A percentile compares a stretch with the other conserved stretches of the same genome.
These are phyloP conservation scores for Nylanderia fulva DNA, from an alignment of 1,140 invertebrate species.

Conservation along the genomic window DNA sequence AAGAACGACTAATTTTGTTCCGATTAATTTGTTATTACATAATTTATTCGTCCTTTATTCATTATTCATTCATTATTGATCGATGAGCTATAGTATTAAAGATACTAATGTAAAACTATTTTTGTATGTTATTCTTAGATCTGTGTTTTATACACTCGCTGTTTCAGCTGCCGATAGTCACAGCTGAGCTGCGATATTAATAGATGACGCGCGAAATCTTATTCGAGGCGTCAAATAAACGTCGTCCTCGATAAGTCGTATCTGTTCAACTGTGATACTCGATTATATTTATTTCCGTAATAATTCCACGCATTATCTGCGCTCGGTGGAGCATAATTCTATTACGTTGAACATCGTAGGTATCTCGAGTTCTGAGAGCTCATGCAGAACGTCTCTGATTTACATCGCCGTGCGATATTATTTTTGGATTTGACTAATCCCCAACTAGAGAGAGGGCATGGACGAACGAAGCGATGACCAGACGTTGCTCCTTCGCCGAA, in stretches of 20 bases:
- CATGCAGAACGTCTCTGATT: slow-evolving; percentile 64
- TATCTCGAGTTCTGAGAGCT: slow-evolving; percentile 44
- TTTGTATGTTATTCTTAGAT: neutral
- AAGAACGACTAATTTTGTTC: too few relatives aligned
- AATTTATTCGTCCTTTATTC: neutral
- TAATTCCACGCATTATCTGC: slow-evolving; percentile 26
- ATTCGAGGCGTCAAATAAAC: neutral
- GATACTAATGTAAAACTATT: neutral
- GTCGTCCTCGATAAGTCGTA: neutral
- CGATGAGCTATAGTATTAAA: neutral
- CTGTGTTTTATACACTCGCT: neutral
- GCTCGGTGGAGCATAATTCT: neutral
- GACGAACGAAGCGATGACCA: slow-evolving; percentile 63
- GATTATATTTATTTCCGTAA: slow-evolving; percentile 42
- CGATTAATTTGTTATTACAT: neutral
- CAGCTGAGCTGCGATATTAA: slow-evolving; percentile 23
- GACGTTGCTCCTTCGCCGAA: neutral
- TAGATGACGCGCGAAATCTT: neutral
- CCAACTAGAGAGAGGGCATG: slow-evolving; percentile 70
- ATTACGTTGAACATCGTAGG: neutral
- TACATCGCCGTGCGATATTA: slow-evolving; percentile 67
- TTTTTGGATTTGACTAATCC: slow-evolving; percentile 77
- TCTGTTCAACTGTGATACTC: neutral
- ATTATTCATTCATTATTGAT: neutral
- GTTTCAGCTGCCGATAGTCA: slow-evolving; percentile 8